Percentiles rank a stretch among this genome's conserved stretches.
These are phyloP conservation scores for Intellagama lesueurii DNA, from an alignment of 2,797 vertebrate genomes.

Conservation along the genomic window DNA sequence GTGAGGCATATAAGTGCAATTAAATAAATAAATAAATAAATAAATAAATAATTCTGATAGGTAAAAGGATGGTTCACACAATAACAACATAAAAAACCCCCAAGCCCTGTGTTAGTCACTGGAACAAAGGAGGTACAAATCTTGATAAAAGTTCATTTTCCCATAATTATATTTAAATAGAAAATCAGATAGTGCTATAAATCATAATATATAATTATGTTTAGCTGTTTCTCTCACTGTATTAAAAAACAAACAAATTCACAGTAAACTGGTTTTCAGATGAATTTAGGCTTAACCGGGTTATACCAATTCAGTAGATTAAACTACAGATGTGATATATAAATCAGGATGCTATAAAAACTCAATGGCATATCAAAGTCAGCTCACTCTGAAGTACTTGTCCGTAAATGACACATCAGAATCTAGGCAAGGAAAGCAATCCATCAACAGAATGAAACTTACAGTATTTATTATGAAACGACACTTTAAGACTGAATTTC, in stretches of 20 bases:
- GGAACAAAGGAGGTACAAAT: not conserved
- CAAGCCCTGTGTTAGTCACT: not conserved
- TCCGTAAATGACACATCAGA: slow-evolving; percentile 18
- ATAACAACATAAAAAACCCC: not conserved
- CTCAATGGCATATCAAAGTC: slow-evolving; percentile 37
- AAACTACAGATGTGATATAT: not conserved
- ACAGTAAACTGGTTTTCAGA: not conserved
- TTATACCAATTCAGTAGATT: not conserved
- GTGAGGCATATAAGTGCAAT: too few species aligned
- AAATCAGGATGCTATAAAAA: slow-evolving; percentile 19
- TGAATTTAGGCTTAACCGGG: not conserved
- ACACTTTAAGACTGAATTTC: not conserved
- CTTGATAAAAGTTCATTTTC: not conserved
- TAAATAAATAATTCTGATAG: slow-evolving; percentile 1
- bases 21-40: too few species aligned
- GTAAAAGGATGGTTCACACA: not conserved
- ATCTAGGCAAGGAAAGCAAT: slow-evolving; percentile 17
- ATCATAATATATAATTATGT: not conserved
- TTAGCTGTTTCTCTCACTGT: not conserved
- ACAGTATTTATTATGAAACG: not conserved
- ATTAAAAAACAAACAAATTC: not conserved
- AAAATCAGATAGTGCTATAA: not conserved
- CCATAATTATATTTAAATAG: slow-evolving; percentile 3
- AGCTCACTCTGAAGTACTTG: slow-evolving; percentile 10
- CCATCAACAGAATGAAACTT: not conserved